These are phyloP conservation scores for Hoplodrina ambigua DNA, from an alignment of 2,888 invertebrate species.

Conservation along the genomic window DNA sequence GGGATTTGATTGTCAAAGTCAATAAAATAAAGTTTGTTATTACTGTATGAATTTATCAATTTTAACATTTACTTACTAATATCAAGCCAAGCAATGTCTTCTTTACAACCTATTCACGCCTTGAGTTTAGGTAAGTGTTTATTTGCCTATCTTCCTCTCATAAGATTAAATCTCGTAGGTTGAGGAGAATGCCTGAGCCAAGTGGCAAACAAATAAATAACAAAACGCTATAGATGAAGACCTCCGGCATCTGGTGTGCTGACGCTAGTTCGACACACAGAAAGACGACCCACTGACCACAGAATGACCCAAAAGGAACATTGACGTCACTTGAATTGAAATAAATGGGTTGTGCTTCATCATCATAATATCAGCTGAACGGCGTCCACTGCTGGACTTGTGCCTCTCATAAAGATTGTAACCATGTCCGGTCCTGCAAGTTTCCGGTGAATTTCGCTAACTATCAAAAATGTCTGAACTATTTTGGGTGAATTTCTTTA, in stretches of 20 bases:
- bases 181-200: too few species aligned
- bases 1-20: constrained; percentile 40
- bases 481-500: too few species aligned
- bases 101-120: constrained; percentile 87
- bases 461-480: too few species aligned
- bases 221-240: background rate
- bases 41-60: too few species aligned
- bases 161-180: background rate
- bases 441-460: background rate
- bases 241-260: background rate
- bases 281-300: too few species aligned
- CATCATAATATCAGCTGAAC: too few species aligned
- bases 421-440: too few species aligned
- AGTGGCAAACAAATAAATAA: too few species aligned
- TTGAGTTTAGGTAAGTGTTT: constrained; percentile 86
- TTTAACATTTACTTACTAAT: too few species aligned
- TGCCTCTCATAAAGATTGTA: too few species aligned
- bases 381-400: too few species aligned
- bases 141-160: background rate
- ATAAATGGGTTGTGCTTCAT: background rate
- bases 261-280: background rate
- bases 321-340: background rate
- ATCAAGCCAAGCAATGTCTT: constrained; percentile 73
- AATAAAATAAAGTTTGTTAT: background rate
- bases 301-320: background rate